These are phyloP conservation scores for Otocyon megalotis DNA, from an alignment of 2,113 vertebrate species.

Conservation along the genomic window DNA sequence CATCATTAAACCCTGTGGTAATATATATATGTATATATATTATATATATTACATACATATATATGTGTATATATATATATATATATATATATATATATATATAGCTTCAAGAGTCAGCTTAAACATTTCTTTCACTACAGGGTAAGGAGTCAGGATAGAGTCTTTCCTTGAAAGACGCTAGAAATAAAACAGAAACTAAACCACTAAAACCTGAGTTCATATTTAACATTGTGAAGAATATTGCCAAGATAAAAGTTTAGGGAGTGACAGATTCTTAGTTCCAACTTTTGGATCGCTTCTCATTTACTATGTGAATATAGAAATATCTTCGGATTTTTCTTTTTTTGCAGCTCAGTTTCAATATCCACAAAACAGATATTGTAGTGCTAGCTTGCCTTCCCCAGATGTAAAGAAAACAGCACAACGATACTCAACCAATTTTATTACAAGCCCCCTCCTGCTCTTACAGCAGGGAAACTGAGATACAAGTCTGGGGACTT, in stretches of 20 bases:
- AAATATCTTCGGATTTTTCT: not conserved
- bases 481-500: slow-evolving; percentile 66
- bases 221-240: not conserved
- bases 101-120: not conserved
- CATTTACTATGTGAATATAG: not conserved
- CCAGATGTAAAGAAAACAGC: not conserved
- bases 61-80: not conserved
- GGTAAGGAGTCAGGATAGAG: not conserved
- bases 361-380: not conserved
- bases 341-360: slow-evolving; percentile 2
- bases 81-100: not conserved
- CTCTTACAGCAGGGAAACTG: slow-evolving; percentile 78
- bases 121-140: not conserved
- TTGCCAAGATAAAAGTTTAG: not conserved
- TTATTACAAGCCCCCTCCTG: not conserved
- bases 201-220: not conserved
- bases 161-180: not conserved
- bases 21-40: not conserved
- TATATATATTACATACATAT: not conserved
- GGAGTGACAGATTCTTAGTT: not conserved
- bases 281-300: not conserved
- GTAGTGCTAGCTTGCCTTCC: not conserved
- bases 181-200: not conserved
- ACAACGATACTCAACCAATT: not conserved
- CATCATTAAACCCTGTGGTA: not conserved